These are phyloP conservation scores for Uloborus plumipes DNA, from an alignment of 2,888 invertebrate genomes.

Conservation along the genomic window DNA sequence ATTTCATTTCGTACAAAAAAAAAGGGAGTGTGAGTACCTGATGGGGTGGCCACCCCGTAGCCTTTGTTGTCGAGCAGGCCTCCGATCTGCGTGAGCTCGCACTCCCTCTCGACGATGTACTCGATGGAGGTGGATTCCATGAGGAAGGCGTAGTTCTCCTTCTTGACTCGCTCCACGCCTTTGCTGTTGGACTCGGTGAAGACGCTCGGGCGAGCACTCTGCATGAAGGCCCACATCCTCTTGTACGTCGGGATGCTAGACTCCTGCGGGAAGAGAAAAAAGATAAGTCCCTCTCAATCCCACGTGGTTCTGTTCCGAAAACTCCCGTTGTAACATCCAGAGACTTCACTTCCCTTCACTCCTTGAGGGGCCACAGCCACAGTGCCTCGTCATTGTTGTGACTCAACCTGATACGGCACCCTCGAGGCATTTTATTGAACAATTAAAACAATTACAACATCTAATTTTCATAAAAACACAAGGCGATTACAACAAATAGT, in stretches of 20 bases:
- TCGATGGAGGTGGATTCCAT: constrained; percentile 75
- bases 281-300: no score
- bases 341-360: no score
- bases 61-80: constrained; percentile 74
- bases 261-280: constrained; percentile 71
- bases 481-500: no score
- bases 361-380: no score
- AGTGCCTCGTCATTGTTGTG: no score
- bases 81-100: constrained; percentile 75
- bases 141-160: constrained; percentile 74
- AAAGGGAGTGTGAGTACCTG: constrained; percentile 18
- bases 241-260: constrained; percentile 73
- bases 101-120: constrained; percentile 73
- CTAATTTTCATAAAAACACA: no score
- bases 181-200: constrained; percentile 75
- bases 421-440: no score
- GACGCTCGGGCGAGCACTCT: constrained; percentile 68
- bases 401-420: no score
- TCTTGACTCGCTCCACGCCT: constrained; percentile 77
- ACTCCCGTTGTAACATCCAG: no score
- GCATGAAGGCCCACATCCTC: constrained; percentile 74
- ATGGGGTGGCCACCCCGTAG: constrained; percentile 94
- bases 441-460: no score
- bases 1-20: no score
- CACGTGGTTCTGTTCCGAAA: no score